Conservation (phyloP, 2,113 vertebrate species). For the Cebidichthys violaceus region DNA sequence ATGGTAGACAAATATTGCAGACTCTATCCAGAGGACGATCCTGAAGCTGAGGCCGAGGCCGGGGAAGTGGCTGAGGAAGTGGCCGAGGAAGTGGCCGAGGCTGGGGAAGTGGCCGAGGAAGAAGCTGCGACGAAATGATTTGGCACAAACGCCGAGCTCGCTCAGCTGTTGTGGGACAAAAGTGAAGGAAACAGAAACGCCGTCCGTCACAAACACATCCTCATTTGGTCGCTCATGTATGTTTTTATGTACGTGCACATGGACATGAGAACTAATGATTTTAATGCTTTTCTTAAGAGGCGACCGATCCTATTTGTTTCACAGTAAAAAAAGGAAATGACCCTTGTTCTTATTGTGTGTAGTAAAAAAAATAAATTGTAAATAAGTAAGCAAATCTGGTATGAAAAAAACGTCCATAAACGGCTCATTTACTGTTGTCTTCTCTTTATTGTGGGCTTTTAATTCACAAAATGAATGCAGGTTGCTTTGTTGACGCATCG, state of each 20-base stretch:
- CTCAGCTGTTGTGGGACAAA: not conserved
- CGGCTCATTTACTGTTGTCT: accelerated
- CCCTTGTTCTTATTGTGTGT: not conserved
- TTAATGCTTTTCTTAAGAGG: not conserved
- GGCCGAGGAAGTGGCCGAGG: not conserved
- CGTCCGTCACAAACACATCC: not conserved
- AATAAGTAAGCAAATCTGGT: not conserved
- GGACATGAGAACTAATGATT: not conserved
- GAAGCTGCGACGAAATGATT: constrained; percentile 18
- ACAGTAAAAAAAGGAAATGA: not conserved
- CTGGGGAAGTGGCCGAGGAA: not conserved
- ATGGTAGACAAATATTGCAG: constrained; percentile 96
- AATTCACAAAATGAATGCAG: constrained; percentile 20
- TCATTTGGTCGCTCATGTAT: not conserved
- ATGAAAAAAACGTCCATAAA: not conserved
- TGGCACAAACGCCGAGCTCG: not conserved
- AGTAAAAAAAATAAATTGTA: constrained; percentile 4
- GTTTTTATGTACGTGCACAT: not conserved
- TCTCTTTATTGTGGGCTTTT: constrained; percentile 19
- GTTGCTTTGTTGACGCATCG: not conserved
- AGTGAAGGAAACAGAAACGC: not conserved
- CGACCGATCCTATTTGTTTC: not conserved
- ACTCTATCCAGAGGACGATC: constrained; percentile 86
- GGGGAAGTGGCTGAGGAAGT: constrained; percentile 10
- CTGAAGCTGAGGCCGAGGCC: constrained; percentile 58